Percentiles rank a stretch among this genome's conserved stretches.
Conservation (phyloP, 1,140 invertebrate species). For the Ostrea denselamellosa region DNA sequence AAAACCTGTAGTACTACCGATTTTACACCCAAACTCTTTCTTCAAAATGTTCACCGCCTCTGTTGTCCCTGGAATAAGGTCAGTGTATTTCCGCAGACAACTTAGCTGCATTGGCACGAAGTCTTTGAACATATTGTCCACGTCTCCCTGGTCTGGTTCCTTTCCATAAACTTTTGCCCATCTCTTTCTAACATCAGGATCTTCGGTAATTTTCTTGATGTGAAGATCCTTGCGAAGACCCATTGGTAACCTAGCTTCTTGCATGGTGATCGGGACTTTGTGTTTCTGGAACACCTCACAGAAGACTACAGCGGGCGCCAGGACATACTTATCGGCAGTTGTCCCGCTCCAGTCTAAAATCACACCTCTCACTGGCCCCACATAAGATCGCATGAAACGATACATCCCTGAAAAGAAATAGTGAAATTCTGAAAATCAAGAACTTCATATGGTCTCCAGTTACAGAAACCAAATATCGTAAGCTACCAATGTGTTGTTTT, state of each 20-base stretch:
- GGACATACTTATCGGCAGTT: slow-evolving; percentile 75
- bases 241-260: slow-evolving; percentile 73
- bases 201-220: slow-evolving; percentile 72
- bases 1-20: slow-evolving; percentile 75
- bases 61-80: slow-evolving; percentile 69
- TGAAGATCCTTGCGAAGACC: slow-evolving; percentile 76
- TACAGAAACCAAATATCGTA: too few relatives aligned
- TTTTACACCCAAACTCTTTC: slow-evolving; percentile 68
- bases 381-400: slow-evolving; percentile 64
- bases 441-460: too few relatives aligned
- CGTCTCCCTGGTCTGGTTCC: slow-evolving; percentile 69
- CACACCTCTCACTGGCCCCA: slow-evolving; percentile 70
- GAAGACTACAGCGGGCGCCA: slow-evolving; percentile 74
- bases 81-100: slow-evolving; percentile 66
- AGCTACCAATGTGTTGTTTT: too few relatives aligned
- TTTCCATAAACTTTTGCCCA: slow-evolving; percentile 70
- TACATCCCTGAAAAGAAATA: slow-evolving; percentile 22
- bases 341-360: slow-evolving; percentile 77
- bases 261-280: slow-evolving; percentile 73
- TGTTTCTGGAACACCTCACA: slow-evolving; percentile 73
- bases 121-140: slow-evolving; percentile 73
- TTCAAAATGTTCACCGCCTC: slow-evolving; percentile 66
- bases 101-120: slow-evolving; percentile 73
- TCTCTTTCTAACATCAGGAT: slow-evolving; percentile 64
- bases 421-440: background rate